These are phyloP conservation scores for Heliangelus exortis DNA, from an alignment of 2,797 vertebrate species.

Conservation along the genomic window DNA sequence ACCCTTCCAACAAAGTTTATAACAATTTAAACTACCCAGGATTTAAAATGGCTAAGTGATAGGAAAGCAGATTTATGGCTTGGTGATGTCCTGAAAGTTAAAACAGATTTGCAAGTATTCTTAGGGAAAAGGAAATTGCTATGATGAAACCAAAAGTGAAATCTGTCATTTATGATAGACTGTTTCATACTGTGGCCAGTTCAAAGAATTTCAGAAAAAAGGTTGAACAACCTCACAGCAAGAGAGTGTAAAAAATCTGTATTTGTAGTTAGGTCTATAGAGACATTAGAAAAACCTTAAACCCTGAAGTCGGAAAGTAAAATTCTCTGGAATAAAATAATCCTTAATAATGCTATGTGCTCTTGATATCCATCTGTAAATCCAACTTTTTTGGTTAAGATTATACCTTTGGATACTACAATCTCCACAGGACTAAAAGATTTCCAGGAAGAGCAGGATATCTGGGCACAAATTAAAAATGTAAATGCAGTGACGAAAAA, in stretches of 20 bases:
- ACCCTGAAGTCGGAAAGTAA: not conserved
- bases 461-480: not conserved
- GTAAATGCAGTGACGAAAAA: not conserved
- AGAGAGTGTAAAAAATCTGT: not conserved
- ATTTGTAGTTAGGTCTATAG: not conserved
- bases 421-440: not conserved
- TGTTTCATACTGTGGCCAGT: not conserved
- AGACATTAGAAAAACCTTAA: not conserved
- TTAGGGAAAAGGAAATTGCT: not conserved
- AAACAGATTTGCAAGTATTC: not conserved
- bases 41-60: conserved; percentile 66
- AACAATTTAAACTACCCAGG: conserved; percentile 66
- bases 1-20: conserved; percentile 67
- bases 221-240: not conserved
- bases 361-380: not conserved
- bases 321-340: not conserved
- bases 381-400: not conserved
- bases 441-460: not conserved
- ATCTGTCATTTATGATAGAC: not conserved
- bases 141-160: not conserved
- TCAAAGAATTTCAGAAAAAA: not conserved
- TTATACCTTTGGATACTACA: not conserved
- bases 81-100: conserved; percentile 53
- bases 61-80: conserved; percentile 60
- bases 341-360: not conserved